Base-by-base conservation (phyloP, 2,113 vertebrate species). In the Puntigrus tetrazona region DNA sequence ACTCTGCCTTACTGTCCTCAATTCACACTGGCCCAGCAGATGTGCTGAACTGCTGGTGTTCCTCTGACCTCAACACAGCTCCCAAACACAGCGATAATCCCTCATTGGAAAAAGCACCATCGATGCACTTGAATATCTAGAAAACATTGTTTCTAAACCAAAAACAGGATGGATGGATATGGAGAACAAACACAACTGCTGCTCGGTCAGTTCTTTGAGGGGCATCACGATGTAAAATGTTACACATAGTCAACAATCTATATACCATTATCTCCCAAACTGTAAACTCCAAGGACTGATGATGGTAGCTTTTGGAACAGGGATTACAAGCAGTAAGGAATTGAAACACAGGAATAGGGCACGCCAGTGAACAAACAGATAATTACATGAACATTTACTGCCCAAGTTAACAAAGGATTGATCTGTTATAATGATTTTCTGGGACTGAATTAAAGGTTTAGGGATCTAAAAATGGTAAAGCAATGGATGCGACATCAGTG, bases 21-120 rank as follows among this genome's bases (percentile, higher is more conserved):
- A 52, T 81, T 81, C 79, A 81, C 79, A 81, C 63, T 50, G 31
- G 1, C 79, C 63, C 27, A 34, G 63, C 79, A 81, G 79, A 70
- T 81, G 63, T 52, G 45, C 79, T 69, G 79, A 69, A 69, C 20
- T 34, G 29, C 63, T 36, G 31, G 22, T 29, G 9, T 31, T 65
- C 59, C 59, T 45, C n/a, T 65, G 36, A 65, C 25, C 50, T n/a
- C 50, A 77, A 18, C 74, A 55, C 9, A 38, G 77, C 55, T 59
- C 13, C 9, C 43, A 52, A 47, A 3, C 41, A 52, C 9, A 81
- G 43, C 7, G 6, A 69, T 36, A 31, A 65, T 80, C 36, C 34
- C 75, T 38, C 22, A 9, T 22, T 0, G 38, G 41, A 80, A 43
- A n/a, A 41, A 2, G 38, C 61, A 47, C 78, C 8, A 38, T 61